Evolutionary conservation across 1,140 invertebrate genomes (phyloP).

Genomic region (Frieseomelitta varia): DNA sequence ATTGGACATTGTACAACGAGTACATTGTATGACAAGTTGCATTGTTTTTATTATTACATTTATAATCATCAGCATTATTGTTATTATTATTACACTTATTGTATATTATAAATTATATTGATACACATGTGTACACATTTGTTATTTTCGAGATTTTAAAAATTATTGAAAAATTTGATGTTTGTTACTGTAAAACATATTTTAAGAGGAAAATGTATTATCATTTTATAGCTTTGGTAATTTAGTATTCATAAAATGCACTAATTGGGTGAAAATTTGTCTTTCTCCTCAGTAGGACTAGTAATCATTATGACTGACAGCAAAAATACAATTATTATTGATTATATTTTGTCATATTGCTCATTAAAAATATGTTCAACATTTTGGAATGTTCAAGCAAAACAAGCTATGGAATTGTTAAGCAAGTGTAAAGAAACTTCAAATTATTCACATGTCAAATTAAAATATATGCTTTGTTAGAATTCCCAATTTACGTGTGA

Average conservation of each 20-base stretch:
- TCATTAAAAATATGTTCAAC: conserved; percentile 54
- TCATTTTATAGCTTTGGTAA: conserved; percentile 66
- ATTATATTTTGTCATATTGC: conserved; percentile 47
- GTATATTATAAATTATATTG: conserved; percentile 60
- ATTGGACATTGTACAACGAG: conserved; percentile 51
- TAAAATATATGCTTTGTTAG: conserved; percentile 75
- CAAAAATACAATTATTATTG: conserved; percentile 44
- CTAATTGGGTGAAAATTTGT: conserved; percentile 54
- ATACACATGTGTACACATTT: conserved; percentile 60
- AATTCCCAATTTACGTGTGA: conserved; percentile 58
- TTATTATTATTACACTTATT: conserved; percentile 56
- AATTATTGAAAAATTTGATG: neutral
- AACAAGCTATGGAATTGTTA: conserved; percentile 67
- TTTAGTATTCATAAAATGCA: conserved; percentile 48
- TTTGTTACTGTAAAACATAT: neutral
- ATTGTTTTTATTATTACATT: conserved; percentile 53
- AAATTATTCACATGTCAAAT: conserved; percentile 64
- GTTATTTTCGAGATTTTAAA: conserved; percentile 31
- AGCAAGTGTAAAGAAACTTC: conserved; percentile 60
- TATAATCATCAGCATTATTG: conserved; percentile 40
- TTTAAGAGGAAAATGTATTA: conserved; percentile 30
- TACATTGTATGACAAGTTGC: conserved; percentile 23
- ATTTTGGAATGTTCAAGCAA: conserved; percentile 58
- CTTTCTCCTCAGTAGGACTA: conserved; percentile 61
- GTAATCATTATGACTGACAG: conserved; percentile 60